Base-by-base conservation (phyloP, 2,888 invertebrate species). In the Isotomurus palustris region DNA sequence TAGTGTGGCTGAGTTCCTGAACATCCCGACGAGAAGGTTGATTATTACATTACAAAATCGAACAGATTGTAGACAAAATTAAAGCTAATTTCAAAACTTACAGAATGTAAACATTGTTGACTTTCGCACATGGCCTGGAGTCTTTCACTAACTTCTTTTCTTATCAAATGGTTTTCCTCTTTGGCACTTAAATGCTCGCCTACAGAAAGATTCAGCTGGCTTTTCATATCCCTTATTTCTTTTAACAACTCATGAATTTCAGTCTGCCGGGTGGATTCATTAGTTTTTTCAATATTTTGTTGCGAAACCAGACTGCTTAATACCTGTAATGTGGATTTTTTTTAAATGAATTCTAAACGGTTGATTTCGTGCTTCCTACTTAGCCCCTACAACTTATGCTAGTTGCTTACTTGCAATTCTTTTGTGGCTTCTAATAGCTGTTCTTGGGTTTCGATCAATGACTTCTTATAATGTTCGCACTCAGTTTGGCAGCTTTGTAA, bases 61-160 rank as follows among this genome's bases (percentile, higher is more conserved):
- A 32, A 32, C 14, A 32, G 32, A 10, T 32, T 40, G 19, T 21
- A 40, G 19, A 40, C 32, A 12, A 35, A 35, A 35, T 19, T 21
- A 50, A 50, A 14, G 10, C 14, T 36, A 36, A 22, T 32, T 29
- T n/a, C n/a, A 14, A 21, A 29, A 43, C 41, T 41, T 60, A 69
- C 69, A 38, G 57, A 53, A 49, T 60, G 63, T 22, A 68, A 47
- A 48, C 47, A 62, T 28, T 65, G 59, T 40, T 67, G 66, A 55
- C 67, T 66, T 38, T 70, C 64, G 40, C 64, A 56, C 60, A 70
- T 61, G 53, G 67, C 62, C 14, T 50, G 47, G 12, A 66, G 45
- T 4, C 67, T 50, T 43, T 63, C 62, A 25, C 58, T 53, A 1
- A 70, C 48, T 48, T 70, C 66, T 24, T 47, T 56, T 52, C 68